Conservation (phyloP, 2,888 invertebrate species). For the Rapana venosa region DNA sequence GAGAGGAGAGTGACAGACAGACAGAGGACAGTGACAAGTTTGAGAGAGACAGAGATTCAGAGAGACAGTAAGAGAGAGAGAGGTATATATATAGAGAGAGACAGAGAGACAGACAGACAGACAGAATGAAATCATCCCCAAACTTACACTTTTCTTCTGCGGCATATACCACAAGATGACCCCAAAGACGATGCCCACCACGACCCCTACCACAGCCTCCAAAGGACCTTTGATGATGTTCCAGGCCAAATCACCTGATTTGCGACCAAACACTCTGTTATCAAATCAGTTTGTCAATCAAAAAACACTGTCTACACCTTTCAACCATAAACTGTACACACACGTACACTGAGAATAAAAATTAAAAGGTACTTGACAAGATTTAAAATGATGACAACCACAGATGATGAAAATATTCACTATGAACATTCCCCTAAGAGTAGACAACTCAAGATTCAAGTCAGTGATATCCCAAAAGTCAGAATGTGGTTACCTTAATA, state of each 20-base stretch:
- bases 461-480: too few relatives aligned
- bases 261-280: neutral
- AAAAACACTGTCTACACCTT: too few relatives aligned
- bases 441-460: too few relatives aligned
- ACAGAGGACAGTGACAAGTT: neutral
- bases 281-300: too few relatives aligned
- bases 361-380: too few relatives aligned
- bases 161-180: constrained; percentile 87
- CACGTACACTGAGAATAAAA: too few relatives aligned
- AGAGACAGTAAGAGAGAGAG: neutral
- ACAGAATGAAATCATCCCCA: neutral
- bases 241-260: constrained; percentile 72
- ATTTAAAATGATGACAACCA: too few relatives aligned
- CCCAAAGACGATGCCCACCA: constrained; percentile 90
- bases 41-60: neutral
- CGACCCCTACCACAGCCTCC: constrained; percentile 83
- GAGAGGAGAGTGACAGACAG: neutral
- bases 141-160: constrained; percentile 71
- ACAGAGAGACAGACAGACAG: neutral
- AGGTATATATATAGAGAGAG: neutral
- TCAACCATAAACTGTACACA: too few relatives aligned
- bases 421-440: too few relatives aligned
- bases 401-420: too few relatives aligned
- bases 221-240: constrained; percentile 77
- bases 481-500: too few relatives aligned